A percentile compares a stretch with the other conserved stretches of the same genome.
phyloP scores from a whole-genome alignment of 2,888 invertebrate species.

The Phragmatobia fuliginosa region DNA sequence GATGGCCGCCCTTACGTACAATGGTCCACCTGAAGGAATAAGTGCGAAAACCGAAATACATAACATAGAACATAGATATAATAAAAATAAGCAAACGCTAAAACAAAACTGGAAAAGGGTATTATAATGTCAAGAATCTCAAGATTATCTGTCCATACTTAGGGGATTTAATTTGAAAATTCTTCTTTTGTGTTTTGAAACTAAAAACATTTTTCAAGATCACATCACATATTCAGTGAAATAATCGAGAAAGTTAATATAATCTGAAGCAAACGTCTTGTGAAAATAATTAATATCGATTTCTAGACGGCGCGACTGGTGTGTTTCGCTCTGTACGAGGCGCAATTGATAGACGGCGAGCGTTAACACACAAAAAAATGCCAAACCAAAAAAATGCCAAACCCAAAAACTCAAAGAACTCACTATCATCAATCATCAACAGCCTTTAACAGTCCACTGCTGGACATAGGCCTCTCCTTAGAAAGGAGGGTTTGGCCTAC shows the following conservation, averaged over 20 bases:
- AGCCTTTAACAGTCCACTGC: no score
- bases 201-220: slow-evolving; percentile 2
- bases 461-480: no score
- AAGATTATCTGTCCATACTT: neutral
- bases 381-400: neutral
- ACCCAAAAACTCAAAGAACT: no score
- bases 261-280: slow-evolving; percentile 50
- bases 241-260: slow-evolving; percentile 50
- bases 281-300: slow-evolving; percentile 65
- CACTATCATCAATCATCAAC: no score
- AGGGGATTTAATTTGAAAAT: neutral
- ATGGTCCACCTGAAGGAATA: no score
- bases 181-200: neutral
- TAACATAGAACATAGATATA: no score
- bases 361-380: neutral
- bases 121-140: no score
- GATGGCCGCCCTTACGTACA: no score
- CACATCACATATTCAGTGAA: slow-evolving; percentile 28
- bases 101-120: no score
- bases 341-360: slow-evolving; percentile 27
- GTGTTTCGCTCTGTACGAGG: slow-evolving; percentile 48
- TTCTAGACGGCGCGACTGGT: slow-evolving; percentile 59
- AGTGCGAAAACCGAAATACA: no score
- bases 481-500: no score
- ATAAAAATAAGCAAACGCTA: no score